Evolutionary conservation across 92 coral and sea anemone genomes (phyloP).

Genomic region (Micromussa lordhowensis): DNA sequence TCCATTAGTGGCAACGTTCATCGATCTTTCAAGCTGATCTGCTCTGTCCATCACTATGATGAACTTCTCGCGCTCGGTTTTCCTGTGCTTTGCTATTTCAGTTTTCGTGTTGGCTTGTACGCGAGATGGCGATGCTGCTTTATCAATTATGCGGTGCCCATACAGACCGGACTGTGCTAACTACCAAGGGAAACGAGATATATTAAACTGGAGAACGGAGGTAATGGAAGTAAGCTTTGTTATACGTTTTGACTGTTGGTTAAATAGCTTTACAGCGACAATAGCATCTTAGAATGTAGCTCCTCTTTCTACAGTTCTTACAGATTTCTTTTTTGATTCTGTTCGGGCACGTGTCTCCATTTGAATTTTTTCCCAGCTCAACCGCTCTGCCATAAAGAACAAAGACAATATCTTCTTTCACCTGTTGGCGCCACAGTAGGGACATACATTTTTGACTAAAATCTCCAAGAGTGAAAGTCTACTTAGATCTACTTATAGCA

Average conservation of each 20-base stretch:
- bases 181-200: background rate
- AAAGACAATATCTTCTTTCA: background rate
- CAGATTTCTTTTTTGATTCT: background rate
- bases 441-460: background rate
- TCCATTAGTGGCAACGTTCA: background rate
- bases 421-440: background rate
- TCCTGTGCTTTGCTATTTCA: slow-evolving; percentile 4
- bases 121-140: background rate
- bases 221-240: background rate
- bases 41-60: background rate
- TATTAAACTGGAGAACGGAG: background rate
- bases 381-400: too few species aligned
- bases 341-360: background rate
- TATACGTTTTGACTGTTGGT: background rate
- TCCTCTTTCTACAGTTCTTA: background rate
- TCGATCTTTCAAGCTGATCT: background rate
- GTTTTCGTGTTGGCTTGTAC: background rate
- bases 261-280: background rate
- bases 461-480: background rate
- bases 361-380: too few species aligned
- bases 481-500: too few species aligned
- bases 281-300: background rate
- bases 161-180: background rate
- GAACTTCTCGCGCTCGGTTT: background rate
- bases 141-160: background rate